Base-by-base conservation (phyloP, 2,113 vertebrate species). In the Rhea americana region DNA sequence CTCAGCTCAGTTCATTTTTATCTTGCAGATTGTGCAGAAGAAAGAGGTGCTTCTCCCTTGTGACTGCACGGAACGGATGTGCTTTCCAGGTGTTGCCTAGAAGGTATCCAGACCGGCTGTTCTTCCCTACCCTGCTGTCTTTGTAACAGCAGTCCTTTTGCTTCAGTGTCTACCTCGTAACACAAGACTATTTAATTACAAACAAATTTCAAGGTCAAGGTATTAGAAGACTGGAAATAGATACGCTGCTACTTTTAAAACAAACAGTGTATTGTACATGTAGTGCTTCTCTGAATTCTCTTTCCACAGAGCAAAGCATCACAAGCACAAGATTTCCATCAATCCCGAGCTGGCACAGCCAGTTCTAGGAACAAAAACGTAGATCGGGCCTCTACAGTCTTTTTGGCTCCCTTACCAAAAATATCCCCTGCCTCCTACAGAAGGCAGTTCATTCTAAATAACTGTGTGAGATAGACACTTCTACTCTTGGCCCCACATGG, bases 131-230 rank as follows among this genome's bases (percentile, higher is more conserved):
- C 50, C 45, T 8, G 4, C 58, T 86, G 41, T 63, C 76, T 75
- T 56, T 73, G 11, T 32, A 90, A 86, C 55, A 86, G 19, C 10
- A 50, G 62, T 28, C 55, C 48, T 84, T 90, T 86, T 94, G 30
- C 90, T 82, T 91, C 63, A 35, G 0, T 35, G 58, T 53, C 71
- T 85, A 82, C 68, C 71, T 50, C 74, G 58, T 62, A 90, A 82
- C 63, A 81, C 86, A 82, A 55, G 74, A 74, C 78, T 93, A 89
- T 87, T 80, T 90, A 53, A 87, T 67, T 92, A 68, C 0, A 0
- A 95, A 79, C 66, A 80, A 71, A 91, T 39, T 71, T 91, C 81
- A 91, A 92, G 85, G 90, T 82, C 84, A 96, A 93, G 45, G 77
- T 59, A 53, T 76, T 63, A 91, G 88, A 86, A 94, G 50, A 77